These are phyloP conservation scores for Perccottus glenii DNA, from an alignment of 2,113 vertebrate genomes.

Conservation along the genomic window DNA sequence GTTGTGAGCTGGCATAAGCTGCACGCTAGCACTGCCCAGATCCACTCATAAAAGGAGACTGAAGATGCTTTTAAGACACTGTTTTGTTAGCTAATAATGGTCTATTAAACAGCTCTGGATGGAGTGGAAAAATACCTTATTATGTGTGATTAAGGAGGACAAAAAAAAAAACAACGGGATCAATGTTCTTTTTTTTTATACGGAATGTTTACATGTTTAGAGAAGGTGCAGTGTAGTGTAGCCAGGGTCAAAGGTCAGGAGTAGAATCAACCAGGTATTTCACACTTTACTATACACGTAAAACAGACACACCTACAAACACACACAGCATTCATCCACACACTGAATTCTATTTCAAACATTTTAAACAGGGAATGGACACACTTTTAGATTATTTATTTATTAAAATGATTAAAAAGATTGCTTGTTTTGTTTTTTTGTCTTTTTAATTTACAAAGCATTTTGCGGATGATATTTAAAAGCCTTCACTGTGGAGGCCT, in stretches of 20 bases:
- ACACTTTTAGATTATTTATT: slow-evolving; percentile 39
- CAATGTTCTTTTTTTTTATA: slow-evolving; percentile 15
- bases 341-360: slow-evolving; percentile 48
- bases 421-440: too few species aligned
- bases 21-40: slow-evolving; percentile 90
- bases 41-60: slow-evolving; percentile 80
- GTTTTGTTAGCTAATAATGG: neutral
- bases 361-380: slow-evolving; percentile 63
- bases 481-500: slow-evolving; percentile 39
- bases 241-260: slow-evolving; percentile 44
- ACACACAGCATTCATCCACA: slow-evolving; percentile 31
- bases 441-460: slow-evolving; percentile 62
- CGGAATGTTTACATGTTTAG: slow-evolving; percentile 64
- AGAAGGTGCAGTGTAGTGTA: slow-evolving; percentile 45
- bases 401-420: too few species aligned
- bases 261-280: slow-evolving; percentile 74
- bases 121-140: neutral
- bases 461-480: slow-evolving; percentile 54
- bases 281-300: slow-evolving; percentile 36
- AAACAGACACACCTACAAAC: slow-evolving; percentile 30
- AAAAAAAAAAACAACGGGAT: neutral
- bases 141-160: neutral
- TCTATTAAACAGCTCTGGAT: neutral
- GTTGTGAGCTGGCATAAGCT: slow-evolving; percentile 99
- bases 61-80: neutral